These are phyloP conservation scores for Notiomystis cincta DNA, from an alignment of 2,113 vertebrate species.

Conservation along the genomic window DNA sequence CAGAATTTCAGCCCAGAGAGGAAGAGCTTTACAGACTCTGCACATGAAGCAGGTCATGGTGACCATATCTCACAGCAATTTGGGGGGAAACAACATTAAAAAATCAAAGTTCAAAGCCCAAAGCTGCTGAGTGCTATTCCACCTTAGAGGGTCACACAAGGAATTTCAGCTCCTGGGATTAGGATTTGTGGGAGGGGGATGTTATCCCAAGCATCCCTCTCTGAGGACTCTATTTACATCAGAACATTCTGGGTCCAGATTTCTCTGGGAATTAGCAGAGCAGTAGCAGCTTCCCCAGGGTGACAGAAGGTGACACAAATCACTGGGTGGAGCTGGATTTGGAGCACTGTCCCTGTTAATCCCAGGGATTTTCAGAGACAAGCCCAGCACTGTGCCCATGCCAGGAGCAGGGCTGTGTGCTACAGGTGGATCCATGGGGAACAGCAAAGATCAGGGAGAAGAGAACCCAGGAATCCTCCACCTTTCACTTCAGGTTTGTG, in stretches of 20 bases:
- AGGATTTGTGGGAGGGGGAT: neutral
- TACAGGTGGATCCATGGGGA: neutral
- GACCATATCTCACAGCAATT: neutral
- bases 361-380: neutral
- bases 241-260: neutral
- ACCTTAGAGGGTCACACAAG: neutral
- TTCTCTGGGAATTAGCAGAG: neutral
- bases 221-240: neutral
- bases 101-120: neutral
- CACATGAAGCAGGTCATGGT: neutral
- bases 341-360: rapidly evolving
- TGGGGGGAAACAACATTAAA: rapidly evolving
- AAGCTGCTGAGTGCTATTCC: neutral
- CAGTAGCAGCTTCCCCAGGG: neutral
- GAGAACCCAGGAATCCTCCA: neutral
- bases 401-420: neutral
- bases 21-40: neutral
- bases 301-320: neutral
- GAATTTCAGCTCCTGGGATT: neutral
- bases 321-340: neutral
- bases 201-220: neutral
- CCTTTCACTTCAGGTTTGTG: neutral
- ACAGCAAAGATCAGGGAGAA: neutral
- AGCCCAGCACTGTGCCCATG: neutral
- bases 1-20: neutral